Percentiles rank a stretch among this genome's conserved stretches.
These are phyloP conservation scores for Unio pictorum DNA, from an alignment of 2,888 invertebrate species.

Conservation along the genomic window DNA sequence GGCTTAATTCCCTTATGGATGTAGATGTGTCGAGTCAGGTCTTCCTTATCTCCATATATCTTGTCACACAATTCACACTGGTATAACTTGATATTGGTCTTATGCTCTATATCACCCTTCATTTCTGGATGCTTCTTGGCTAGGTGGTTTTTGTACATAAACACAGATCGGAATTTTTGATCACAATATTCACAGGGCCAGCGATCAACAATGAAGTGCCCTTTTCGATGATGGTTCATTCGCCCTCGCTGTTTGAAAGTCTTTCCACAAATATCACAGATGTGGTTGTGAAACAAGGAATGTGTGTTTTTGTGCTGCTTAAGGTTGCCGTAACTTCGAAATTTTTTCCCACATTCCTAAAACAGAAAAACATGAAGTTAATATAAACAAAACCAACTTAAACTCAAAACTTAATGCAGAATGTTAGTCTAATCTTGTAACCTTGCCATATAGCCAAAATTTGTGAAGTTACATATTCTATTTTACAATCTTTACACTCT, in stretches of 20 bases:
- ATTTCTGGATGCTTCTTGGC: slow-evolving; percentile 24
- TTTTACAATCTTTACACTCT: no score
- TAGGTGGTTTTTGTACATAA: slow-evolving; percentile 32
- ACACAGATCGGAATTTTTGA: slow-evolving; percentile 29
- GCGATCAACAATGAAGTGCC: slow-evolving; percentile 18
- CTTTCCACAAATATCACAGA: slow-evolving; percentile 36
- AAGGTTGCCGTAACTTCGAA: slow-evolving; percentile 29
- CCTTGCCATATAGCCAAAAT: no score
- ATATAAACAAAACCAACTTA: not conserved
- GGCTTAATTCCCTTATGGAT: slow-evolving; percentile 32
- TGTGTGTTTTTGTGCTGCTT: slow-evolving; percentile 26
- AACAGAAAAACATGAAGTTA: slow-evolving; percentile 2
- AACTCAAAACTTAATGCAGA: no score
- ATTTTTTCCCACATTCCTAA: slow-evolving; percentile 31
- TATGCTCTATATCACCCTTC: slow-evolving; percentile 22
- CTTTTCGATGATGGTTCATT: slow-evolving; percentile 30
- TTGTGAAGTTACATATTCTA: no score
- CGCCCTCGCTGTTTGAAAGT: slow-evolving; percentile 32
- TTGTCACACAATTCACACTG: slow-evolving; percentile 29
- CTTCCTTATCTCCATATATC: slow-evolving; percentile 34
- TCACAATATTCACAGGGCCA: slow-evolving; percentile 31
- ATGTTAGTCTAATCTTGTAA: no score
- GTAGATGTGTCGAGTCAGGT: slow-evolving; percentile 27
- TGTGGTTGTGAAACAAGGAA: slow-evolving; percentile 10
- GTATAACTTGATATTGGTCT: slow-evolving; percentile 23